Conservation (phyloP, 2,113 vertebrate genomes). For the Channa argus region DNA sequence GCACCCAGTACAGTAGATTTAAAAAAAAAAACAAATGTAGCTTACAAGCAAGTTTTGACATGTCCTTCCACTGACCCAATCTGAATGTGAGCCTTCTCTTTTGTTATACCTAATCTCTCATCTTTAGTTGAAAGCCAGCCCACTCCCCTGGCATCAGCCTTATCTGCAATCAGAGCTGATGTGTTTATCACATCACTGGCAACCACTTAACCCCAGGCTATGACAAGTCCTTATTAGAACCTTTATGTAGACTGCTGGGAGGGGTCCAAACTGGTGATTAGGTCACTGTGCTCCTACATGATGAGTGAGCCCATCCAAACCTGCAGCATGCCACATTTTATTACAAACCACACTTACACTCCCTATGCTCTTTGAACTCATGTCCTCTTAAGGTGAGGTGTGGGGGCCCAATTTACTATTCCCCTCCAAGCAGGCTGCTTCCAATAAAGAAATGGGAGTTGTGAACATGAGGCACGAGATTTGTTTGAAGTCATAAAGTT, state of each 20-base stretch:
- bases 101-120: constrained; percentile 57
- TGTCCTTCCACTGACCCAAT: constrained; percentile 35
- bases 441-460: constrained; percentile 10
- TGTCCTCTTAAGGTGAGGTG: constrained; percentile 16
- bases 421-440: constrained; percentile 2
- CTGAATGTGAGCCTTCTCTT: constrained; percentile 9
- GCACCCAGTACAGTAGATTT: constrained; percentile 7
- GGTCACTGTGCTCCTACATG: constrained; percentile 20
- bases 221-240: constrained; percentile 42
- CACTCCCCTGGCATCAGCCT: constrained; percentile 25
- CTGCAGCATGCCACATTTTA: constrained; percentile 8
- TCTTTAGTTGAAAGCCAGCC: constrained; percentile 29
- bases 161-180: constrained; percentile 50
- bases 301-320: constrained; percentile 47
- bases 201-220: constrained; percentile 34
- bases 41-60: constrained; percentile 22
- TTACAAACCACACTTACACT: constrained; percentile 10
- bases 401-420: constrained; percentile 38
- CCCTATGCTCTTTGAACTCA: constrained; percentile 44
- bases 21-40: neutral
- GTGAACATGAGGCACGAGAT: constrained; percentile 6
- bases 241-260: constrained; percentile 30
- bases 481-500: constrained; percentile 29
- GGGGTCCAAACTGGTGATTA: constrained; percentile 40
- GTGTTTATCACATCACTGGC: constrained; percentile 31